phyloP scores from a whole-genome alignment of 2,888 invertebrate species.

The Timema cristinae region DNA sequence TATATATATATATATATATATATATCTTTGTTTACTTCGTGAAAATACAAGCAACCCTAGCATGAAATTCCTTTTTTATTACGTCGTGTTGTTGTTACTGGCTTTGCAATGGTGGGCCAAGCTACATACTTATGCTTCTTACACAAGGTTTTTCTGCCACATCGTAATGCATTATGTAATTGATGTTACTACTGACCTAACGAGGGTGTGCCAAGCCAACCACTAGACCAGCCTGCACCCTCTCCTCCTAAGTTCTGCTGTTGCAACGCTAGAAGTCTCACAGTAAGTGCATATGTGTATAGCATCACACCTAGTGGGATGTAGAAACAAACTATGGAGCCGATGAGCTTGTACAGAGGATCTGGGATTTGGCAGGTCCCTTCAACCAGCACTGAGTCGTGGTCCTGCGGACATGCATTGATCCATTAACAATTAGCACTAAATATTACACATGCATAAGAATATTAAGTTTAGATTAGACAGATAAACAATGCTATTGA shows the following conservation, averaged over 20 bases:
- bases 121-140: no score
- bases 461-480: no score
- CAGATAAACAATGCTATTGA: no score
- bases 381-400: constrained; percentile 75
- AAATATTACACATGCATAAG: no score
- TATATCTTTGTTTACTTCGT: constrained; percentile 21
- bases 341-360: constrained; percentile 84
- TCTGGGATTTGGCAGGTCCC: constrained; percentile 86
- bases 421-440: no score
- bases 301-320: constrained; percentile 94
- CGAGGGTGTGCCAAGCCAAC: constrained; percentile 58
- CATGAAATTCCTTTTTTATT: no score
- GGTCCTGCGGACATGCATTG: constrained; percentile 72
- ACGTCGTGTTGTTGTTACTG: no score
- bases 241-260: constrained; percentile 62
- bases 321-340: constrained; percentile 93
- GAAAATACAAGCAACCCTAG: no score
- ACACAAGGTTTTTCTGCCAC: neutral
- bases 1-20: constrained; percentile 19
- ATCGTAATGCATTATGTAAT: neutral
- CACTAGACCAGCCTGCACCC: constrained; percentile 65
- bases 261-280: constrained; percentile 79
- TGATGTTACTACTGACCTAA: constrained; percentile 37
- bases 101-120: no score
- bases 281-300: constrained; percentile 89